phyloP scores from a whole-genome alignment of 1,140 invertebrate genomes.

The Paramacrobiotus metropolitanus region DNA sequence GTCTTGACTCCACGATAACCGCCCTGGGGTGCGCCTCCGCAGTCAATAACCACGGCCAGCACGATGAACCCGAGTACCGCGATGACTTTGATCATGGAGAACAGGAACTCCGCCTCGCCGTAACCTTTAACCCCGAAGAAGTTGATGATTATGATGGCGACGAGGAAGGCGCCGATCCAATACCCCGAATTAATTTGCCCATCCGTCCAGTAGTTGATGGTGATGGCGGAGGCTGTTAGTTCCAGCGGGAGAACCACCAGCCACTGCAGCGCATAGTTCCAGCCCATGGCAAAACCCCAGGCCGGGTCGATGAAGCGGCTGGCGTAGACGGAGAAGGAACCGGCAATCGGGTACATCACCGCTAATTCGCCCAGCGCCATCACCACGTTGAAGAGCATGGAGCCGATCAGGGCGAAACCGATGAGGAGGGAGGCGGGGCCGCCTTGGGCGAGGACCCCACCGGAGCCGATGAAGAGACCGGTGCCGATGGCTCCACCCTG shows the following conservation, averaged over 20 bases:
- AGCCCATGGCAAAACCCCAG: neutral
- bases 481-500: neutral
- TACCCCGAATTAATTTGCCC: neutral
- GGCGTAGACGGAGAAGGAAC: neutral
- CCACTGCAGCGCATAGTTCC: constrained; percentile 4
- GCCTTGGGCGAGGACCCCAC: neutral
- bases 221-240: neutral
- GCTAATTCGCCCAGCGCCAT: neutral
- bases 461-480: neutral
- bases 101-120: constrained; percentile 4
- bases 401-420: neutral
- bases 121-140: neutral
- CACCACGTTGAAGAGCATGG: neutral
- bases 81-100: constrained; percentile 3
- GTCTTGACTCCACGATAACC: neutral
- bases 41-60: neutral
- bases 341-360: neutral
- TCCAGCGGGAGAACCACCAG: neutral
- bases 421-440: neutral
- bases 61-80: constrained; percentile 1
- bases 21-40: neutral
- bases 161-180: constrained; percentile 1
- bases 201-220: constrained; percentile 3
- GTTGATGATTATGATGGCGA: constrained; percentile 1
- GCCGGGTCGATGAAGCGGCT: neutral